A percentile compares a stretch with the other conserved stretches of the same genome.
phyloP scores from a whole-genome alignment of 2,888 invertebrate genomes.

The Drosophila ezoana region DNA sequence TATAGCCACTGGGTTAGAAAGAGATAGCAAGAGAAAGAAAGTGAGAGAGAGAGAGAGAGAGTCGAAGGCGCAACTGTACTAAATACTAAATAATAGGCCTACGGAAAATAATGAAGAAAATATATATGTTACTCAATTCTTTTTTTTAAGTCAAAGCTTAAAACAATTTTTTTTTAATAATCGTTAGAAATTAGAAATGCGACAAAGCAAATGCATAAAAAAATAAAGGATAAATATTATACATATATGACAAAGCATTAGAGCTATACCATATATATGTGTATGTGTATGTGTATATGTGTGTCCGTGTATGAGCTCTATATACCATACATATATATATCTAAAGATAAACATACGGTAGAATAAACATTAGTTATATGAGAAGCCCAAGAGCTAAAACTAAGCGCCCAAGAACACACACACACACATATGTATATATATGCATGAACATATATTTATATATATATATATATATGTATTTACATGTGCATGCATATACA shows the following conservation, averaged over 20 bases:
- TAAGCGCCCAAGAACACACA: slow-evolving; percentile 20
- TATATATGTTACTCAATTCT: slow-evolving; percentile 49
- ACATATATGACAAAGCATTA: slow-evolving; percentile 20
- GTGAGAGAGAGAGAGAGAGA: background rate
- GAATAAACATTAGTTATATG: slow-evolving; percentile 24
- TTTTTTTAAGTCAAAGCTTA: slow-evolving; percentile 47
- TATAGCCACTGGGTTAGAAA: slow-evolving; percentile 28
- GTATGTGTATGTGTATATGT: slow-evolving; percentile 14
- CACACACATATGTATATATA: slow-evolving; percentile 7
- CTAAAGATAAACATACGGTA: slow-evolving; percentile 14
- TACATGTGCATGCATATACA: slow-evolving; percentile 18
- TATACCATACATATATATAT: slow-evolving; percentile 6
- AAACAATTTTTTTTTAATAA: slow-evolving; percentile 60
- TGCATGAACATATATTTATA: slow-evolving; percentile 8
- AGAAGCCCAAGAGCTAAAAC: slow-evolving; percentile 22
- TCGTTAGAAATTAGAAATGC: slow-evolving; percentile 59
- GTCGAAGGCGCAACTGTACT: slow-evolving; percentile 50
- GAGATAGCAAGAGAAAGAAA: slow-evolving; percentile 3
- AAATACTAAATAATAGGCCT: slow-evolving; percentile 49
- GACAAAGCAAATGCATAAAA: slow-evolving; percentile 53
- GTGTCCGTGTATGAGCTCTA: slow-evolving; percentile 17
- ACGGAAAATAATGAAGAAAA: slow-evolving; percentile 12
- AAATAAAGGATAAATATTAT: slow-evolving; percentile 22
- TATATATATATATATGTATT: slow-evolving; percentile 6
- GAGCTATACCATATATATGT: slow-evolving; percentile 19